These are phyloP conservation scores for Austrolebias charrua DNA, from an alignment of 2,797 vertebrate genomes.

Conservation along the genomic window DNA sequence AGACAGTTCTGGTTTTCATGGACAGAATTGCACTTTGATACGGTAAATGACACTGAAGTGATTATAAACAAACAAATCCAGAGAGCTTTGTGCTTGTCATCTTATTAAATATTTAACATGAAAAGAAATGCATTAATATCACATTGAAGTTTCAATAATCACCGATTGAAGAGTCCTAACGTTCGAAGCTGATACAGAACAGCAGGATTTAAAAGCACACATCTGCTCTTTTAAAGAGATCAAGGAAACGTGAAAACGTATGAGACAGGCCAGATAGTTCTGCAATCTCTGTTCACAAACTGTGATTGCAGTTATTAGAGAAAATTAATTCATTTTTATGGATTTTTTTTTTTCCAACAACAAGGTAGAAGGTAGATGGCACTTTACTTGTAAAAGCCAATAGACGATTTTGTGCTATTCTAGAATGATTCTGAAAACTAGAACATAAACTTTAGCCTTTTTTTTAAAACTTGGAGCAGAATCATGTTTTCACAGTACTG, in stretches of 20 bases:
- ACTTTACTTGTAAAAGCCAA: slow-evolving; percentile 24
- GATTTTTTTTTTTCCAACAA: slow-evolving; percentile 29
- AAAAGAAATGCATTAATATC: slow-evolving; percentile 2
- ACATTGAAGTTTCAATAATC: slow-evolving; percentile 13
- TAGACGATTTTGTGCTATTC: slow-evolving; percentile 19
- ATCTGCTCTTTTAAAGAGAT: too few relatives aligned
- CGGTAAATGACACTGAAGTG: slow-evolving; percentile 26
- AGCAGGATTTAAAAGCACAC: slow-evolving; percentile 15
- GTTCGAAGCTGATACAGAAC: slow-evolving; percentile 7
- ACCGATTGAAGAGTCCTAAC: not conserved
- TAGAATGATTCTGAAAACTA: slow-evolving; percentile 17
- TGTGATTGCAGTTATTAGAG: slow-evolving; percentile 56
- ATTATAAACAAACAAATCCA: slow-evolving; percentile 6
- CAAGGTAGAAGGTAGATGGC: slow-evolving; percentile 24
- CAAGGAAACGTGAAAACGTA: slow-evolving; percentile 19
- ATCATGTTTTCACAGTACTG: slow-evolving; percentile 31
- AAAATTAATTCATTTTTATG: slow-evolving; percentile 41
- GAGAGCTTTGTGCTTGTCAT: not conserved
- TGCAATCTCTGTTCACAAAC: slow-evolving; percentile 28
- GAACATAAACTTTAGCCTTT: slow-evolving; percentile 11
- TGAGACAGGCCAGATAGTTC: slow-evolving; percentile 4
- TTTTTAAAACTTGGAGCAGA: slow-evolving; percentile 4
- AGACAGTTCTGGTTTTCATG: slow-evolving; percentile 15
- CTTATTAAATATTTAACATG: not conserved
- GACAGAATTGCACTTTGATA: not conserved